Conservation (phyloP, 1,140 invertebrate genomes). For the Spodoptera frugiperda region DNA sequence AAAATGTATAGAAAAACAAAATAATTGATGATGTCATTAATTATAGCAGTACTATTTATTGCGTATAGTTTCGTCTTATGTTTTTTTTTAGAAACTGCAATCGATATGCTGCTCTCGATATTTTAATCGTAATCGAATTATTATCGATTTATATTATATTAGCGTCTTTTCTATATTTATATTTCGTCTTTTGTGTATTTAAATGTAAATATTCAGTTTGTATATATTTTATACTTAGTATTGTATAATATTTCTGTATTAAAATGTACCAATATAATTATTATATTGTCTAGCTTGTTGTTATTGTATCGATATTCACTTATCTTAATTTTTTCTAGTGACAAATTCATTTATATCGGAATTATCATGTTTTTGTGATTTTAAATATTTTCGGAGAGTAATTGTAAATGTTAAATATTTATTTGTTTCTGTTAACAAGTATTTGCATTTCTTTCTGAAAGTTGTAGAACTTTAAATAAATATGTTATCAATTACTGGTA, state of each 20-base stretch:
- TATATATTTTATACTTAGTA: conserved; percentile 1
- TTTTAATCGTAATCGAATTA: neutral
- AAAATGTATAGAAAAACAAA: too few species aligned
- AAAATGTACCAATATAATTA: neutral
- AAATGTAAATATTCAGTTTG: conserved; percentile 2
- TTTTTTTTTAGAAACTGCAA: too few species aligned
- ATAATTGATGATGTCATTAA: too few species aligned
- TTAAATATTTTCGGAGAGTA: neutral
- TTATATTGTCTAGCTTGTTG: conserved; percentile 9
- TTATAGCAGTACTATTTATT: neutral
- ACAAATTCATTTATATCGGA: too few species aligned
- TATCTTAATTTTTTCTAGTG: neutral
- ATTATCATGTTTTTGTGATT: neutral
- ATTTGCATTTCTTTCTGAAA: neutral
- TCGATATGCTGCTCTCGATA: neutral
- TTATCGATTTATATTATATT: too few species aligned
- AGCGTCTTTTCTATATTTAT: neutral
- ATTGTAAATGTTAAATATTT: conserved; percentile 7
- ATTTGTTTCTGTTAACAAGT: too few species aligned
- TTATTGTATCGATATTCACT: conserved; percentile 5
- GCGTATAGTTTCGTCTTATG: neutral
- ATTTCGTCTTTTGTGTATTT: conserved; percentile 13
- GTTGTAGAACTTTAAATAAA: neutral
- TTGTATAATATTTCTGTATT: neutral
- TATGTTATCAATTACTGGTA: neutral